phyloP scores from a whole-genome alignment of 2,113 vertebrate species.

The Lycocorax pyrrhopterus region DNA sequence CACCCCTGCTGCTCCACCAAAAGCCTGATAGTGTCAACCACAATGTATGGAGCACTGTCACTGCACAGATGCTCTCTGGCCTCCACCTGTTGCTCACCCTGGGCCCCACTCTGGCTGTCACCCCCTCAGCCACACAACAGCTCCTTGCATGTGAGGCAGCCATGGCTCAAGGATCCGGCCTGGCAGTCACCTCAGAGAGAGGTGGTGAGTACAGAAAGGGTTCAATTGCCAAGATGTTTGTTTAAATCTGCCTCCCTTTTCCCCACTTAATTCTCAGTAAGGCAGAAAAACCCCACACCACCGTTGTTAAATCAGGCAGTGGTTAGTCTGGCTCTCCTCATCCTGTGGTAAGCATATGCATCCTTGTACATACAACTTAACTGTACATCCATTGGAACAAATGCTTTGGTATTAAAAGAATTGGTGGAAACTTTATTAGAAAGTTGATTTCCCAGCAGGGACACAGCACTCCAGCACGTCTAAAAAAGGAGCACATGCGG shows the following conservation, averaged over 20 bases:
- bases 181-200: not conserved
- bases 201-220: not conserved
- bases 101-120: not conserved
- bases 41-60: not conserved
- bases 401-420: not conserved
- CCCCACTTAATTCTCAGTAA: not conserved
- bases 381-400: not conserved
- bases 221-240: not conserved
- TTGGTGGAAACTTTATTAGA: not conserved
- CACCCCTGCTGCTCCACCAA: not conserved
- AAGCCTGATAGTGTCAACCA: not conserved
- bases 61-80: not conserved
- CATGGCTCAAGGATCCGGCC: accelerated
- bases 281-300: not conserved
- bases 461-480: not conserved
- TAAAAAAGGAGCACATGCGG: not conserved
- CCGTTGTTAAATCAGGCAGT: not conserved
- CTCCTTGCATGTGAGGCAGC: not conserved
- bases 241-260: not conserved
- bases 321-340: not conserved
- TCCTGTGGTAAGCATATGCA: not conserved
- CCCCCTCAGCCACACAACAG: not conserved
- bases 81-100: not conserved
- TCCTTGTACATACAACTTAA: not conserved
- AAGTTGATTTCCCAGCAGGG: not conserved